These are phyloP conservation scores for Paramuricea clavata DNA, from an alignment of 92 coral and sea anemone genomes.

Conservation along the genomic window DNA sequence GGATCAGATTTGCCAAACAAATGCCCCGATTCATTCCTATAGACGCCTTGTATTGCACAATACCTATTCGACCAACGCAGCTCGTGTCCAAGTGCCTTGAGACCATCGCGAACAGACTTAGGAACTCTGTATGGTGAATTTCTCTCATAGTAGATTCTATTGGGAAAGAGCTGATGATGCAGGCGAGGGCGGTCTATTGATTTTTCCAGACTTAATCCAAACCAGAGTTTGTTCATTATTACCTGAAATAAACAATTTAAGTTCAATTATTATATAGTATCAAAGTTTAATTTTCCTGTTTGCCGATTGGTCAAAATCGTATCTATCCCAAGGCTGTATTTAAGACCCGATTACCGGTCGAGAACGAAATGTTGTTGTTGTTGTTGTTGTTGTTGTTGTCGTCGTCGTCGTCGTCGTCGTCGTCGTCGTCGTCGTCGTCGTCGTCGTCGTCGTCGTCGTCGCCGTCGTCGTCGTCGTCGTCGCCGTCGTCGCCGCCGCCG, in stretches of 20 bases:
- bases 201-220: constrained; percentile 55
- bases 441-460: too few relatives aligned
- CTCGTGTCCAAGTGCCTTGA: constrained; percentile 67
- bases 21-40: constrained; percentile 43
- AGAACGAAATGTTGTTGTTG: neutral
- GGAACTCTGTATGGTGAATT: constrained; percentile 35
- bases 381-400: too few relatives aligned
- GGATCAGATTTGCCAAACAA: constrained; percentile 79
- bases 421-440: too few relatives aligned
- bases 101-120: constrained; percentile 46
- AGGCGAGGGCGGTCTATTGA: constrained; percentile 78
- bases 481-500: too few relatives aligned
- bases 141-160: constrained; percentile 51
- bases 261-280: too few relatives aligned
- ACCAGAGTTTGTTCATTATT: constrained; percentile 83
- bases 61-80: neutral
- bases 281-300: too few relatives aligned
- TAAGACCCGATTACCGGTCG: constrained; percentile 39
- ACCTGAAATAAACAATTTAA: constrained; percentile 64
- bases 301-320: too few relatives aligned
- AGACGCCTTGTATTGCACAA: constrained; percentile 79
- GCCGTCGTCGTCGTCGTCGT: too few relatives aligned
- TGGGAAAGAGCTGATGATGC: constrained; percentile 76
- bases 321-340: constrained; percentile 76
- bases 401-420: too few relatives aligned